phyloP scores from a whole-genome alignment of 2,113 vertebrate species.

The Geococcyx californianus region DNA sequence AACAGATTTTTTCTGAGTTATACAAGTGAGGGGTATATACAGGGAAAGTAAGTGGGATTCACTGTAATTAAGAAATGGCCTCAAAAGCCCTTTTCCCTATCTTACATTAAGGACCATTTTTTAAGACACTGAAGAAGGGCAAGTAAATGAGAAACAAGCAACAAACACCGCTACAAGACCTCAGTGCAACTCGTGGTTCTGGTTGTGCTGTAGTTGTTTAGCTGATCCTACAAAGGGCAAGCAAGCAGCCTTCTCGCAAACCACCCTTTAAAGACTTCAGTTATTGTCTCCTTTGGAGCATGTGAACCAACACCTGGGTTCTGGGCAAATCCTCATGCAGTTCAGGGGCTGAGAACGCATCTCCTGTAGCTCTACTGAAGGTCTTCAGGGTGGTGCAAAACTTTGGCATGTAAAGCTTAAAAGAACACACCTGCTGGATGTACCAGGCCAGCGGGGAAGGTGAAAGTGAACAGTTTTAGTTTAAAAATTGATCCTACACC shows the following conservation, averaged over 20 bases:
- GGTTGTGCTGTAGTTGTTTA: not conserved
- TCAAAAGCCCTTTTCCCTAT: not conserved
- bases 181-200: not conserved
- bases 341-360: not conserved
- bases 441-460: not conserved
- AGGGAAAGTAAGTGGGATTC: not conserved
- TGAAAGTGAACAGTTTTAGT: not conserved
- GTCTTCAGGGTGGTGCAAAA: not conserved
- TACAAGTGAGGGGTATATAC: too few relatives aligned
- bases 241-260: not conserved
- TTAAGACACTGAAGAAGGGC: not conserved
- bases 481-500: not conserved
- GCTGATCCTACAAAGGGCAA: not conserved
- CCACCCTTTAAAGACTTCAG: not conserved
- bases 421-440: not conserved
- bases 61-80: not conserved
- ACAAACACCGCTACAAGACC: not conserved
- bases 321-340: not conserved
- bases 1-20: not conserved
- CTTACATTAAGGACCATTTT: not conserved
- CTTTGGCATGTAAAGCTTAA: rapidly evolving
- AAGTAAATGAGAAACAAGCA: not conserved
- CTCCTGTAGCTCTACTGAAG: not conserved
- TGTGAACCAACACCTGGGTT: not conserved
- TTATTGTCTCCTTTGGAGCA: not conserved